Base-by-base conservation (phyloP, 2,888 invertebrate genomes). In the Habrosyne pyritoides region DNA sequence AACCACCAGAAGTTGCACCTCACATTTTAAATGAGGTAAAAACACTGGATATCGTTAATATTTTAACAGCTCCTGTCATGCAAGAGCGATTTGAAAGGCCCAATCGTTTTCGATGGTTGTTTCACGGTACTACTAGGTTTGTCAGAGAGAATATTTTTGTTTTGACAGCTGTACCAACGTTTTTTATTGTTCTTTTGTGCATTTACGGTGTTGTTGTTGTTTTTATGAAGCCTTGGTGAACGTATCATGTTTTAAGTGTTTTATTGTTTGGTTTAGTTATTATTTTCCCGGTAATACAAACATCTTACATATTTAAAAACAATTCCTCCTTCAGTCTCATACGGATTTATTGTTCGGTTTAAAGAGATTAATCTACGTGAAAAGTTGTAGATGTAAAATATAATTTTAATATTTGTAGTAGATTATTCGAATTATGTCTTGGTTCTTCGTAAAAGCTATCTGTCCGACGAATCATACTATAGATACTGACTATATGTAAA, bases 91-190 rank as follows among this genome's bases (percentile, higher is more conserved):
- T 55, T 10, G 10, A 30, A 28, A 52, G 59, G 2, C 47, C 60
- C 6, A 8, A 50, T 12, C 56, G 56, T 22, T 5, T 73, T 0
- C 71, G 68, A 53, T 30, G 52, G 0, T 24, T 75, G 0, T 54
- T 81, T 0, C 21, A 58, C 21, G 61, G 54, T 21, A 69, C 81
- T 0, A 4, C 75, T 0, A 52, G 52, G 10, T 89, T 88, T 65
- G 0, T 89, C 0, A 77, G 73, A 60, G 83, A 86, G 58, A 91
- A 91, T 58, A 57, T 78, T 28, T 64, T 86, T 28, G 77, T 91
- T 0, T 66, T 91, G 18, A 69, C 74, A 0, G 83, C 83, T 71
- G 84, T 88, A 0, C 89, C 91, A 1, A 71, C 79, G 8, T 89
- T 90, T 63, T 78, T 89, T 54, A 60, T 84, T 21, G 61, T 77